Base-by-base conservation (phyloP, 1,140 invertebrate species). In the Polypedilum vanderplanki region DNA sequence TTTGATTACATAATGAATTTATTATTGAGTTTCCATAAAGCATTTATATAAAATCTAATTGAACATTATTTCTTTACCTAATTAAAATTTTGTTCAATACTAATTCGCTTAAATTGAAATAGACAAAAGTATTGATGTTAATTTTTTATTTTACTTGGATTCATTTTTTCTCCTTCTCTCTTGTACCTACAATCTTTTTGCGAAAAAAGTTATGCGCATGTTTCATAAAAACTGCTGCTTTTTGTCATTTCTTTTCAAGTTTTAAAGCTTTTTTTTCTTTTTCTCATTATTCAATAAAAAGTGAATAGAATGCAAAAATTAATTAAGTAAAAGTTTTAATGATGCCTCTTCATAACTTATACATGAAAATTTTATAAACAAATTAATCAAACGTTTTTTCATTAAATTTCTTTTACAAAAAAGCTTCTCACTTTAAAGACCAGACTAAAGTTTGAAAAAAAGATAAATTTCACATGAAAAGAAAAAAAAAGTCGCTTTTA, bases 261-360 rank as follows among this genome's bases (percentile, higher is more conserved):
- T 57, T 57, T 57, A 57, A 57, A 57, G 46, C 46, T 57, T 57
- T 57, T 57, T 46, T 57, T 15, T 57, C 12, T 57, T n/a, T 15
- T n/a, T 12, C 9, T 57, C 41, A 1, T 15, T 57, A 3, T n/a
- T 12, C 46, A 15, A 12, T 15, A 12, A 12, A 12, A n/a, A n/a
- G 12, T 15, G 46, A 57, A n/a, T 57, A 57, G 4, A 46, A 57
- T 57, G 4, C 46, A 57, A 57, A 57, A 57, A 15, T 57, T 57
- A 57, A 57, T 57, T 57, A 57, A 57, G 46, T 57, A 57, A 57
- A 57, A 57, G 46, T 57, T 57, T 57, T 57, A 46, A 46, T 46
- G 41, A 46, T n/a, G n/a, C n/a, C 41, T 46, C 15, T 46, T 46
- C 41, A 46, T 15, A 46, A n/a, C 46, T 12, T 33, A 33, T 33